Percentiles rank a stretch among this genome's conserved stretches.
Evolutionary conservation across 1,140 invertebrate species (phyloP).

Genomic region (Monochamus saltuarius): DNA sequence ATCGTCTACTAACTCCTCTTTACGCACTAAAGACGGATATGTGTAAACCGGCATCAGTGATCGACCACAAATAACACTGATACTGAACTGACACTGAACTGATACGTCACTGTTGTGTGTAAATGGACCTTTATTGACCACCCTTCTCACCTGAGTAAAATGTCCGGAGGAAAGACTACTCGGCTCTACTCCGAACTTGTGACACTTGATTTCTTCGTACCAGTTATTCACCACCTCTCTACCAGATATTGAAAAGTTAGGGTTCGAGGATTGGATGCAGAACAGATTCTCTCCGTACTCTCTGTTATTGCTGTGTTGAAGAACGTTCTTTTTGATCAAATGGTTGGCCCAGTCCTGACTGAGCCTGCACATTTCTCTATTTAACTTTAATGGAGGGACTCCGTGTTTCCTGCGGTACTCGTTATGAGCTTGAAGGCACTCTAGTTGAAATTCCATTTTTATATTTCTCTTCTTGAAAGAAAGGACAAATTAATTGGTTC

Average conservation of each 20-base stretch:
- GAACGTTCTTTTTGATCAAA: slow-evolving; percentile 55
- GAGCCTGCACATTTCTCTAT: slow-evolving; percentile 60
- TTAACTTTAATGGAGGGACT: slow-evolving; percentile 60
- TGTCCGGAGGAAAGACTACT: slow-evolving; percentile 51
- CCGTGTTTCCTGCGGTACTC: slow-evolving; percentile 62
- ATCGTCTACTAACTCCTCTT: too few relatives aligned
- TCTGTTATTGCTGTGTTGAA: slow-evolving; percentile 59
- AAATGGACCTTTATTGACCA: neutral
- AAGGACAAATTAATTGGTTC: too few relatives aligned
- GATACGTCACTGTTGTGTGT: too few relatives aligned
- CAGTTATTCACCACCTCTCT: slow-evolving; percentile 74
- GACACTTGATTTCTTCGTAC: slow-evolving; percentile 67
- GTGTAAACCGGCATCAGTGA: too few relatives aligned
- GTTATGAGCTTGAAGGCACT: slow-evolving; percentile 66
- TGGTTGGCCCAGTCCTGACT: slow-evolving; percentile 66
- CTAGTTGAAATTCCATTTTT: slow-evolving; percentile 43
- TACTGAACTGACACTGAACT: too few relatives aligned
- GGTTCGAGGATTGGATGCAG: slow-evolving; percentile 56
- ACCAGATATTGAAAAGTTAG: slow-evolving; percentile 61
- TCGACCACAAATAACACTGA: too few relatives aligned
- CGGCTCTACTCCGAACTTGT: slow-evolving; percentile 63
- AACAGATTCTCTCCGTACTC: slow-evolving; percentile 63
- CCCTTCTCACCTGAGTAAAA: slow-evolving; percentile 56
- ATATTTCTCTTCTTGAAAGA: slow-evolving; percentile 33
- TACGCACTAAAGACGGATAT: too few relatives aligned